Evolutionary conservation across 2,888 invertebrate genomes (phyloP).

Genomic region (Pilophorus perplexus): DNA sequence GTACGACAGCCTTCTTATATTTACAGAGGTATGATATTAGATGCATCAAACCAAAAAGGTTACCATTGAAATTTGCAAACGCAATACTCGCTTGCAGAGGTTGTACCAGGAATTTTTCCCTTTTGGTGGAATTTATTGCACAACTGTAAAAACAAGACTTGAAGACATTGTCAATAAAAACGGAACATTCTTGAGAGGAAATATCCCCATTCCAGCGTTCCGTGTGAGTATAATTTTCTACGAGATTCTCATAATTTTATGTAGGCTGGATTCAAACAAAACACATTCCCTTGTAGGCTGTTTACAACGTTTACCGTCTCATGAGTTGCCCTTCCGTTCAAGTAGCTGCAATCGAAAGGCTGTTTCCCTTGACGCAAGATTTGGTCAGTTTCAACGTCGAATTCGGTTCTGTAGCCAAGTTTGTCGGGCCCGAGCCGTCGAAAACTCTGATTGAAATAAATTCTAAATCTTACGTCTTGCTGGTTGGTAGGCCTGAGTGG

Average conservation of each 20-base stretch:
- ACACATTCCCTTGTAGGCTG: too few relatives aligned
- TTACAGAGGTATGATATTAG: constrained; percentile 31
- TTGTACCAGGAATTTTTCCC: constrained; percentile 26
- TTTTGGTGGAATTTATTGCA: constrained; percentile 34
- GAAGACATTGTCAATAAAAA: constrained; percentile 17
- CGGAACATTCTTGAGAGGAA: constrained; percentile 1
- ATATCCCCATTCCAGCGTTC: constrained; percentile 32
- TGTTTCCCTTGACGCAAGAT: constrained; percentile 32
- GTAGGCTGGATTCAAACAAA: neutral
- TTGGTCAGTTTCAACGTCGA: constrained; percentile 40
- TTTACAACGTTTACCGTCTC: too few relatives aligned
- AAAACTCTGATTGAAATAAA: too few relatives aligned
- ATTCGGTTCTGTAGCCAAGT: constrained; percentile 31
- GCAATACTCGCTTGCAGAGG: too few relatives aligned
- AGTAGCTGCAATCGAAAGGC: constrained; percentile 14
- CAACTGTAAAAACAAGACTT: neutral
- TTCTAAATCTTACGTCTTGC: too few relatives aligned
- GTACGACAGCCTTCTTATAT: constrained; percentile 31
- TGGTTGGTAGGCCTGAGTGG: too few relatives aligned
- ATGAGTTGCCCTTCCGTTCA: constrained; percentile 9
- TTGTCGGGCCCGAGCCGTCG: neutral
- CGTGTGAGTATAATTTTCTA: too few relatives aligned
- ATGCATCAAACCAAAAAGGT: too few relatives aligned
- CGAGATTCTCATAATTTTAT: too few relatives aligned
- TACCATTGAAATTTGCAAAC: too few relatives aligned